Conservation (phyloP, 2,888 invertebrate genomes). For the Pelosia muscerda region DNA sequence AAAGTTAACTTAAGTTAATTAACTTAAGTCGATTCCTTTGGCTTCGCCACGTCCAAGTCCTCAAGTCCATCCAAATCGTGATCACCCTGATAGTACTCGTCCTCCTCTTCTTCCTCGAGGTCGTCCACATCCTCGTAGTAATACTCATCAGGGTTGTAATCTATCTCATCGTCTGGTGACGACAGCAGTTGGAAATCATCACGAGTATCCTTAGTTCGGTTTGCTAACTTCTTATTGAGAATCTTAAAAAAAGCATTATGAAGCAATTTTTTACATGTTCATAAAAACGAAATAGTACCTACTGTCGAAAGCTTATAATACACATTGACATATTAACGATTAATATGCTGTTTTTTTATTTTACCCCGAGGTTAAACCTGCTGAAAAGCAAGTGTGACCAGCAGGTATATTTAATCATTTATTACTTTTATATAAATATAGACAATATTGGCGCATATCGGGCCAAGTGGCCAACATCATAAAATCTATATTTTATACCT, state of each 20-base stretch:
- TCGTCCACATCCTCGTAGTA: constrained; percentile 61
- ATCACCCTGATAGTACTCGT: constrained; percentile 9
- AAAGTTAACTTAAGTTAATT: not conserved
- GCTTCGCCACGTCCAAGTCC: not conserved
- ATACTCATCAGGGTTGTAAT: constrained; percentile 42
- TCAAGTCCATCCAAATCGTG: not conserved
- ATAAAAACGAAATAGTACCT: too few species aligned
- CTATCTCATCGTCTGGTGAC: not conserved
- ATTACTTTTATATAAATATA: too few species aligned
- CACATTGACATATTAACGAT: too few species aligned
- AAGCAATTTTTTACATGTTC: too few species aligned
- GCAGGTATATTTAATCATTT: too few species aligned
- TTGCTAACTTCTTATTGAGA: constrained; percentile 70
- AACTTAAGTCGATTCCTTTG: not conserved
- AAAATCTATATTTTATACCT: too few species aligned
- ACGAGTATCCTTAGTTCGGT: constrained; percentile 58
- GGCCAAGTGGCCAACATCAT: too few species aligned
- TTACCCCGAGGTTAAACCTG: too few species aligned
- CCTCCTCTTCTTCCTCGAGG: constrained; percentile 52
- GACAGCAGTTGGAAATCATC: constrained; percentile 48
- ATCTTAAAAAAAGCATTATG: constrained; percentile 59
- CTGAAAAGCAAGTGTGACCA: too few species aligned
- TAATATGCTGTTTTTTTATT: too few species aligned
- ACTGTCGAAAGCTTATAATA: too few species aligned
- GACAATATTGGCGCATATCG: too few species aligned